These are phyloP conservation scores for Pantherophis guttatus DNA, from an alignment of 2,113 vertebrate genomes.

Conservation along the genomic window DNA sequence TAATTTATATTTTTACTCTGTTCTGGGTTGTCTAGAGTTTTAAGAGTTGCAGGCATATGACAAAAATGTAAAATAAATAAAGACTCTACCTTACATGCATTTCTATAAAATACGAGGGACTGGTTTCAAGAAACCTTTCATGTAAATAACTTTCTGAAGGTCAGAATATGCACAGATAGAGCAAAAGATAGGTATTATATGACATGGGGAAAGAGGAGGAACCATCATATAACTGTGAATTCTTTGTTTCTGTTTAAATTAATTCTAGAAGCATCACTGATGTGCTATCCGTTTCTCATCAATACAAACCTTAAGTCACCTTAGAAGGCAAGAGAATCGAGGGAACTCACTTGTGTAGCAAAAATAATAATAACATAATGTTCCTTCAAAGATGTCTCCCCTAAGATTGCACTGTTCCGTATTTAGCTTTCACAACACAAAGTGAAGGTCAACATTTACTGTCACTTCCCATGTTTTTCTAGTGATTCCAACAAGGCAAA, in stretches of 20 bases:
- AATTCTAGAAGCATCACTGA: not conserved
- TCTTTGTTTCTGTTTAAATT: not conserved
- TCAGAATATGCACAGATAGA: not conserved
- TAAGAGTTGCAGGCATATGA: not conserved
- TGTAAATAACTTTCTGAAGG: not conserved
- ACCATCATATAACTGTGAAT: not conserved
- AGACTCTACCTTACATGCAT: not conserved
- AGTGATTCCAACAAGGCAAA: not conserved
- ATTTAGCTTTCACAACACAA: not conserved
- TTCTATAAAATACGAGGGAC: not conserved
- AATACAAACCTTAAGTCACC: not conserved
- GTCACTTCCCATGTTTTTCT: not conserved
- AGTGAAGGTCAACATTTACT: not conserved
- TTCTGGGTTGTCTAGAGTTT: not conserved
- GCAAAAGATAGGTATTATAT: not conserved
- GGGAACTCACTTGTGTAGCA: not conserved
- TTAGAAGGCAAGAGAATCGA: not conserved
- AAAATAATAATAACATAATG: not conserved
- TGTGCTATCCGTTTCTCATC: not conserved
- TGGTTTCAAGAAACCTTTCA: not conserved
- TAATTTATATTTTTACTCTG: not conserved
- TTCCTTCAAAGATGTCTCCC: not conserved
- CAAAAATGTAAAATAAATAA: not conserved
- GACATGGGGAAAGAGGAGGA: no score
- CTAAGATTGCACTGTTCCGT: not conserved